These are phyloP conservation scores for Melanotaenia duboulayi DNA, from an alignment of 2,113 vertebrate species.

Conservation along the genomic window DNA sequence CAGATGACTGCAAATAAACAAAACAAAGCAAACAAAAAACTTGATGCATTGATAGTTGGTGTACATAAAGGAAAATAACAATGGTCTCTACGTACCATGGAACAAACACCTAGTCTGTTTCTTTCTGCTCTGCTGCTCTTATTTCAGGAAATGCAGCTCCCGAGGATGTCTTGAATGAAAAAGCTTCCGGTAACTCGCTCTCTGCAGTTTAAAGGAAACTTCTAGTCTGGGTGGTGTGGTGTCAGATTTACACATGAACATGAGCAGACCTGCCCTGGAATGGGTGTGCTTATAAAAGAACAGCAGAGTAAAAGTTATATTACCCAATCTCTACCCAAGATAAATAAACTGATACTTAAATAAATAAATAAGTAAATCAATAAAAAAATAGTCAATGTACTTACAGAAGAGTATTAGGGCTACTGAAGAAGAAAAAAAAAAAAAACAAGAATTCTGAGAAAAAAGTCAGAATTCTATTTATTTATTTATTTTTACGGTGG, in stretches of 20 bases:
- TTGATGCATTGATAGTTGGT: no score
- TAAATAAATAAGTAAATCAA: no score
- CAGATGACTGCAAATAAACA: no score
- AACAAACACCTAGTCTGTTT: neutral
- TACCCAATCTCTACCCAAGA: neutral
- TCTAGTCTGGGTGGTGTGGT: neutral
- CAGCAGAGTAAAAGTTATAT: neutral
- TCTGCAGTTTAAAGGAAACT: neutral
- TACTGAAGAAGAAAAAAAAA: no score
- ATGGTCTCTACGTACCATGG: slow-evolving; percentile 29
- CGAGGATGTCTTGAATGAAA: neutral
- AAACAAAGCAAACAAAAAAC: no score
- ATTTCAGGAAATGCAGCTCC: neutral
- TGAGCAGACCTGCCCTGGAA: slow-evolving; percentile 55
- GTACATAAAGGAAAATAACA: neutral
- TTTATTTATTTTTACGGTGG: no score
- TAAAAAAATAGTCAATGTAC: no score
- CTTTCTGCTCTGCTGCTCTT: neutral
- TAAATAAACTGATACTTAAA: no score
- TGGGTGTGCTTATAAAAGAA: neutral
- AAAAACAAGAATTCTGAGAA: no score
- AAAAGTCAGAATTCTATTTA: no score
- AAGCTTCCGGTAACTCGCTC: no score
- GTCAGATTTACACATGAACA: slow-evolving; percentile 1
- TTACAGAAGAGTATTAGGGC: no score